Conservation (phyloP, 1,140 invertebrate species). For the Kradibia gibbosae region DNA sequence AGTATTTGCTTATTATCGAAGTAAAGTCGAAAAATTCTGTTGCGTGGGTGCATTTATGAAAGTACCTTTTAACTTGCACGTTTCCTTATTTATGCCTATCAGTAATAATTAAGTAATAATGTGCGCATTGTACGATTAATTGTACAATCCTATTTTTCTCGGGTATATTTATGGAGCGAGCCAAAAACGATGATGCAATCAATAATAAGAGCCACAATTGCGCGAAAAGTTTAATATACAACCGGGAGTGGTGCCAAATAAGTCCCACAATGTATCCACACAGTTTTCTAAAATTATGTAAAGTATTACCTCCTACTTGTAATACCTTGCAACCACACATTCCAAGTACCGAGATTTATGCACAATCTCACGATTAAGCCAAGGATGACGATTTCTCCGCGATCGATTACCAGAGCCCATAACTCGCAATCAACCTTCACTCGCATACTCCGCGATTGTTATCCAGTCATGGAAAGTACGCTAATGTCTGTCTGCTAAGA, state of each 20-base stretch:
- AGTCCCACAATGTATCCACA: neutral
- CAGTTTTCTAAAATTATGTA: slow-evolving; percentile 43
- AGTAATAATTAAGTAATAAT: no score
- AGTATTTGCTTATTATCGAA: neutral
- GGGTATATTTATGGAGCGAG: no score
- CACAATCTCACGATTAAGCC: neutral
- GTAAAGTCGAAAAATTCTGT: neutral
- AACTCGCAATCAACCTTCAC: slow-evolving; percentile 23
- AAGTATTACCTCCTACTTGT: slow-evolving; percentile 10
- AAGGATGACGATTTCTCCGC: neutral
- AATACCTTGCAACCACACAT: neutral
- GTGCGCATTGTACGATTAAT: neutral
- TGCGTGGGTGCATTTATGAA: neutral
- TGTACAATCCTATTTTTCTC: neutral
- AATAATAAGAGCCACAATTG: neutral
- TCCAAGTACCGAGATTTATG: neutral
- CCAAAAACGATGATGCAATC: neutral
- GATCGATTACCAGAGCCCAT: slow-evolving; percentile 2
- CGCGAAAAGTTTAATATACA: neutral
- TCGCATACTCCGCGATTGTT: slow-evolving; percentile 24
- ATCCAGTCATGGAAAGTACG: neutral
- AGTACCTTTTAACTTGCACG: no score
- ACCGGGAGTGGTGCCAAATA: neutral
- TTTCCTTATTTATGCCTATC: no score
- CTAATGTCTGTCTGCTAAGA: neutral